These are phyloP conservation scores for Rachycentron canadum DNA, from an alignment of 2,797 vertebrate genomes.

Conservation along the genomic window DNA sequence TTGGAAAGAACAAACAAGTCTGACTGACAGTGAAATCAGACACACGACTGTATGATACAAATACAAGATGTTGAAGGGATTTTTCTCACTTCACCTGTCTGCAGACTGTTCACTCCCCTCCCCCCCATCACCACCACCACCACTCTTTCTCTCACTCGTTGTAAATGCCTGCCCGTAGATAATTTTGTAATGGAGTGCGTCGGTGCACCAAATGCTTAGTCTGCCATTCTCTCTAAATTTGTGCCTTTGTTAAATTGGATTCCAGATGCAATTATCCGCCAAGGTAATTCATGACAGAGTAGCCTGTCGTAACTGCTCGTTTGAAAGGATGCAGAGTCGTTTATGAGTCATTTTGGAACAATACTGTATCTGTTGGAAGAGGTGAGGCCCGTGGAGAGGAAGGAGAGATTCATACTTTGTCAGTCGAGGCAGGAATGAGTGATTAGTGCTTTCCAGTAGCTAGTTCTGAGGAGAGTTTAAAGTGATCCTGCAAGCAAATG, in stretches of 20 bases:
- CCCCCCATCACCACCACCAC: not conserved
- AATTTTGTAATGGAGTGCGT: constrained; percentile 67
- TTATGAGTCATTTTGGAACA: constrained; percentile 75
- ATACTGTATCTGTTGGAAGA: constrained; percentile 57
- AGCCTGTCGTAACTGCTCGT: constrained; percentile 64
- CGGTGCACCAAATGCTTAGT: constrained; percentile 60
- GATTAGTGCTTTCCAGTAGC: constrained; percentile 70
- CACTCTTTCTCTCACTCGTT: constrained; percentile 22
- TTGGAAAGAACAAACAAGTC: constrained; percentile 57
- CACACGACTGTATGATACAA: constrained; percentile 18
- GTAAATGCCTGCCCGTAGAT: constrained; percentile 73
- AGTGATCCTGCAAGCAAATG: constrained; percentile 70
- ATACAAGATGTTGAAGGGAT: constrained; percentile 13
- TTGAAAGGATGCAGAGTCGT: constrained; percentile 68
- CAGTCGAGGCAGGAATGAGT: constrained; percentile 47
- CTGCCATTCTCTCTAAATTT: constrained; percentile 63
- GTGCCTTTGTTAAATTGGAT: constrained; percentile 77
- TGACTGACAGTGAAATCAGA: constrained; percentile 63
- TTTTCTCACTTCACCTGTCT: constrained; percentile 10
- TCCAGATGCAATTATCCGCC: constrained; percentile 80
- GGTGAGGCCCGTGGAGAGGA: constrained; percentile 55
- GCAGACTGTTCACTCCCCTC: constrained; percentile 8
- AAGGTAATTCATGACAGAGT: constrained; percentile 71
- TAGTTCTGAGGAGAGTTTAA: constrained; percentile 67
- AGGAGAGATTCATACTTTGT: constrained; percentile 43